Percentiles rank a stretch among this genome's conserved stretches.
Conservation (phyloP, 2,888 invertebrate genomes). For the Drosophila dives region DNA sequence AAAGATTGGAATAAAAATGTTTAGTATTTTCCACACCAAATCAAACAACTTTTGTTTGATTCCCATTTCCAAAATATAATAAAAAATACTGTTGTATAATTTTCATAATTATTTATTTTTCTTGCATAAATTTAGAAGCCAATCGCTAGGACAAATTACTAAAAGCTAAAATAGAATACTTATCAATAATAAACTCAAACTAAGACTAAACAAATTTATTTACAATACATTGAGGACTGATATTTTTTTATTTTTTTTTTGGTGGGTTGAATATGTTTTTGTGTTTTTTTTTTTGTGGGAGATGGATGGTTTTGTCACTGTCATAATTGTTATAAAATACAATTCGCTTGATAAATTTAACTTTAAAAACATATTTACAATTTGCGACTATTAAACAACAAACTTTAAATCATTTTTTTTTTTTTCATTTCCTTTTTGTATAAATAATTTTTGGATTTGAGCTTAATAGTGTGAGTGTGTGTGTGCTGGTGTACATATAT, state of each 20-base stretch:
- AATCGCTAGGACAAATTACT: conserved; percentile 53
- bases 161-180: conserved; percentile 60
- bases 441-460: conserved; percentile 75
- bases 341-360: conserved; percentile 26
- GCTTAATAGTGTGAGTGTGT: conserved; percentile 56
- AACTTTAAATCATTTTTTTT: conserved; percentile 27
- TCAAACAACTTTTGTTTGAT: neutral
- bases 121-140: conserved; percentile 51
- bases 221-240: conserved; percentile 53
- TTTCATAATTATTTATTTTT: conserved; percentile 53
- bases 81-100: conserved; percentile 6
- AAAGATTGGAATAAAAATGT: neutral
- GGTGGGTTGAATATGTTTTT: conserved; percentile 50
- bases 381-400: conserved; percentile 44
- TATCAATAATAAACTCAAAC: conserved; percentile 52
- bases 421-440: conserved; percentile 34
- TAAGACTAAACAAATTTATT: conserved; percentile 63
- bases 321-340: conserved; percentile 23
- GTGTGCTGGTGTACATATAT: conserved; percentile 7
- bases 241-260: conserved; percentile 30
- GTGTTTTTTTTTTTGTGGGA: conserved; percentile 4
- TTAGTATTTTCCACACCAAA: neutral
- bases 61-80: conserved; percentile 14
- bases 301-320: conserved; percentile 5
- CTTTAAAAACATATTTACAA: conserved; percentile 54